Conservation (phyloP, 1,140 invertebrate species). For the Heliothis virescens region DNA sequence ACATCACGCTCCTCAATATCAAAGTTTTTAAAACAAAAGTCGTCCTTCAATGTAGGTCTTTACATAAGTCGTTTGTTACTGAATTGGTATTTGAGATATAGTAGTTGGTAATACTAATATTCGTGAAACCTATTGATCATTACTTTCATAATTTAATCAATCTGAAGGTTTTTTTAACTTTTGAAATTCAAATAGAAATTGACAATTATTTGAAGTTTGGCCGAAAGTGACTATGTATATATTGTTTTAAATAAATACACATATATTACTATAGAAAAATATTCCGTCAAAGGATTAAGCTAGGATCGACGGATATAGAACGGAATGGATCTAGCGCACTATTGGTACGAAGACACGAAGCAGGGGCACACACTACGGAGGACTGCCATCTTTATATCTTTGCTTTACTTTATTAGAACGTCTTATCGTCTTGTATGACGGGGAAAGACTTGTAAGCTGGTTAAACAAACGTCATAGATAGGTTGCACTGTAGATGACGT, state of each 20-base stretch:
- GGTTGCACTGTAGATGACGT: neutral
- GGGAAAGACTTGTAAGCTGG: neutral
- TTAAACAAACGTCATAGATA: neutral
- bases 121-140: no score
- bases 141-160: no score
- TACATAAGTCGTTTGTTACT: no score
- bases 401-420: neutral
- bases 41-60: no score
- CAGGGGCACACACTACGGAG: conserved; percentile 22
- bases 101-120: no score
- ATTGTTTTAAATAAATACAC: conserved; percentile 2
- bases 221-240: neutral
- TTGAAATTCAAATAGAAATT: no score
- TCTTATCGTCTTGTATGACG: neutral
- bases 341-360: conserved; percentile 28
- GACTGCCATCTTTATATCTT: conserved; percentile 12
- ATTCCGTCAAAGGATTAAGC: conserved; percentile 32
- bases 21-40: no score
- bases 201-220: no score
- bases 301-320: conserved; percentile 3
- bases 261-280: neutral
- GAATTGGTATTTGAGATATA: no score
- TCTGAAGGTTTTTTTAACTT: no score
- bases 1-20: no score
- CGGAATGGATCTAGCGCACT: conserved; percentile 29